Evolutionary conservation across 2,113 vertebrate species (phyloP).

Genomic region (Shinisaurus crocodilurus): DNA sequence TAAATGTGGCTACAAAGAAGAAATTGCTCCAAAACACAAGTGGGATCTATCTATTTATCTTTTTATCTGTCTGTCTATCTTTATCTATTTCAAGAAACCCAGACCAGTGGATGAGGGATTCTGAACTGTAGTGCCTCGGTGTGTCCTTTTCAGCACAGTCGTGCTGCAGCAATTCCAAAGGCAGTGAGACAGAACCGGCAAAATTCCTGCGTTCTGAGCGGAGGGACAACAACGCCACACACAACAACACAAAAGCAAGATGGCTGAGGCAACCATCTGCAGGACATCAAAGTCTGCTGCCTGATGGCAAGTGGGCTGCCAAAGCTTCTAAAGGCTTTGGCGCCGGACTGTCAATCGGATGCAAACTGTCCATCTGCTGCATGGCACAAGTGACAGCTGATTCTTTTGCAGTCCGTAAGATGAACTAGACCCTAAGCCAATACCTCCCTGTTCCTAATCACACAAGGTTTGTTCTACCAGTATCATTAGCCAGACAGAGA

Average conservation of each 20-base stretch:
- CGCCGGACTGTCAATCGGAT: conserved; percentile 83
- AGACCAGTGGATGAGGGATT: not conserved
- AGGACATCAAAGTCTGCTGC: conserved; percentile 84
- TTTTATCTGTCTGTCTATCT: conserved; percentile 24
- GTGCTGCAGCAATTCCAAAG: conserved; percentile 51
- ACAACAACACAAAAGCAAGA: conserved; percentile 66
- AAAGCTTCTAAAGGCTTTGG: conserved; percentile 89
- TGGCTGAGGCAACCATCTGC: conserved; percentile 83
- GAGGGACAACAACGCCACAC: conserved; percentile 68
- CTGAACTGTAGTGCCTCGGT: not conserved
- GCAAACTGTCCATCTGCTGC: conserved; percentile 89
- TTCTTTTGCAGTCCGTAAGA: conserved; percentile 85
- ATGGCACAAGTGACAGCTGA: conserved; percentile 87
- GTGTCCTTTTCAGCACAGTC: not conserved
- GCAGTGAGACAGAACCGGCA: conserved; percentile 29
- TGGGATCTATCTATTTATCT: not conserved
- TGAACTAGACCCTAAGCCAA: conserved; percentile 84
- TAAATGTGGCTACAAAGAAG: conserved; percentile 16
- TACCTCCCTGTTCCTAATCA: conserved; percentile 79
- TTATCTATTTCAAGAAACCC: conserved; percentile 20
- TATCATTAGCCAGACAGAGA: conserved; percentile 83
- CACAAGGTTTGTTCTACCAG: conserved; percentile 82
- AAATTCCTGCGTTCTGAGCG: conserved; percentile 53
- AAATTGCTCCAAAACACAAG: not conserved
- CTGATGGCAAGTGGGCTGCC: conserved; percentile 83